These are phyloP conservation scores for Heliconius sara DNA, from an alignment of 2,888 invertebrate species.

Conservation along the genomic window DNA sequence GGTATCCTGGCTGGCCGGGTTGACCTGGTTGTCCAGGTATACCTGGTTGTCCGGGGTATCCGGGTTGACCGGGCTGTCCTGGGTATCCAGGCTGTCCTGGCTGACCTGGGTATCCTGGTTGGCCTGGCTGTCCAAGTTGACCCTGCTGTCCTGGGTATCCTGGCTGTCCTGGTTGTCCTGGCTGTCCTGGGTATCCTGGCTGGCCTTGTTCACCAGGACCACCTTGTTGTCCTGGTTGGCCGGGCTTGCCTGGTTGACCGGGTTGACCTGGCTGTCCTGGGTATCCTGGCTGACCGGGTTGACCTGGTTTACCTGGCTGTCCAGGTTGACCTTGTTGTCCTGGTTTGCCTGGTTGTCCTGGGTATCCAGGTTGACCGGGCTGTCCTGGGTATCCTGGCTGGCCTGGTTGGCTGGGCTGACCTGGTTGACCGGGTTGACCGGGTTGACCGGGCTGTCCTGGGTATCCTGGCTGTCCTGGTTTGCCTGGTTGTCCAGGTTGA, in stretches of 20 bases:
- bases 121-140: conserved; percentile 32
- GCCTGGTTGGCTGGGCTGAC: conserved; percentile 50
- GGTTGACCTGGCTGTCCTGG: conserved; percentile 49
- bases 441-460: conserved; percentile 43
- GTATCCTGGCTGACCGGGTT: conserved; percentile 53
- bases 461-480: conserved; percentile 55
- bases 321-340: too few species aligned
- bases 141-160: neutral
- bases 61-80: too few species aligned
- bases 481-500: too few species aligned
- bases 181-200: conserved; percentile 1
- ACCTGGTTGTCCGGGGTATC: conserved; percentile 36
- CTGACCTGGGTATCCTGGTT: conserved; percentile 55
- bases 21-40: conserved; percentile 40
- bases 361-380: conserved; percentile 48
- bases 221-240: conserved; percentile 59
- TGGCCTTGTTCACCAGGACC: conserved; percentile 52
- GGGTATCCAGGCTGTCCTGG: too few species aligned
- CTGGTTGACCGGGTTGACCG: conserved; percentile 50
- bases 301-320: conserved; percentile 49
- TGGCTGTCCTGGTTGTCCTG: neutral
- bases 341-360: conserved; percentile 45
- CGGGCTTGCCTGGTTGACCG: conserved; percentile 38
- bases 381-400: conserved; percentile 53
- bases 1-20: neutral